Evolutionary conservation across 2,888 invertebrate species (phyloP), one percentile per base, ranked within the genome.

Genomic region (Dorcus parallelipipedus): DNA sequence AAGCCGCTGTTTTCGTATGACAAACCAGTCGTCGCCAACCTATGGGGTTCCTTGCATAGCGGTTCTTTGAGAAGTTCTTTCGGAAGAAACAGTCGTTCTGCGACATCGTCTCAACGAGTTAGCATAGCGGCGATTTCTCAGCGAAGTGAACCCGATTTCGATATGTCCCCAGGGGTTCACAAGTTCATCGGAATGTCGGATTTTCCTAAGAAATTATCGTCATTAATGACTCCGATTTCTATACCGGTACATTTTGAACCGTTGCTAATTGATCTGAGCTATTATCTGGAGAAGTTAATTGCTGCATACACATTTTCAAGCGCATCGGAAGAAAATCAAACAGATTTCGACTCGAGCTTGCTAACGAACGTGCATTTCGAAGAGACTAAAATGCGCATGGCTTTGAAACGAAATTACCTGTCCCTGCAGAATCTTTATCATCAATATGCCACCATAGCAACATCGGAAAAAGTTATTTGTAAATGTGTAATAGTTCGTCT

Each of bases 1-100:
- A 78, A 80, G 67, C 78, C 79, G 1, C 70, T 86, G 38, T 86
- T 85, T 71, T 63, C 73, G 38, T 76, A 82, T 51, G 83, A 85
- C 67, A 83, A 83, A 69, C 74, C 84, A 3, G 64, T 68, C 9
- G 65, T 76, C 51, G 58, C 66, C 10, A 38, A 9, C 9, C 23
- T 17, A 8, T 49, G 55, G 54, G 38, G 9, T 10, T 54, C 48
- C 7, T 6, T 6, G n/a, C n/a, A 47, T 4, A 33, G 26, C 26
- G 26, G 3, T 5, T 33, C 26, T 33, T 47, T 26, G n/a, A 47
- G 20, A 47, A 6, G 17, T 9, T n/a, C n/a, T n/a, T 20, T 1
- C 20, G 4, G 47, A 47, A 14, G 14, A 42, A 10, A 45, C 10
- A 14, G 39, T 23, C 45, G n/a, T 14, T 47, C 38, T 17, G 38